Evolutionary conservation across 1,140 invertebrate genomes (phyloP).

Genomic region (Eriosoma lanigerum): DNA sequence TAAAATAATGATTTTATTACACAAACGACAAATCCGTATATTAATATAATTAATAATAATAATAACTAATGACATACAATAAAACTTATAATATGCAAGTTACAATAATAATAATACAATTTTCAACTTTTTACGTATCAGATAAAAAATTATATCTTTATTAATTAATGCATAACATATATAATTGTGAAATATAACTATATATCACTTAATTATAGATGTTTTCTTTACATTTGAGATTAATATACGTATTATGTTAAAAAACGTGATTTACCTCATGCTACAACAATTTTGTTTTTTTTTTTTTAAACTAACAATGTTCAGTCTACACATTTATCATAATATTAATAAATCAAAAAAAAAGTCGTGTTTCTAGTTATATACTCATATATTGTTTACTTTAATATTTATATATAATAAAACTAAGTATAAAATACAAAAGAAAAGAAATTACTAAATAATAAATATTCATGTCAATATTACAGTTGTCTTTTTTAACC

Average conservation of each 20-base stretch:
- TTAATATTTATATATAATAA: too few relatives aligned
- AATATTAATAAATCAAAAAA: too few relatives aligned
- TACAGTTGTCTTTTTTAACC: not conserved
- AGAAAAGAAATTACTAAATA: too few relatives aligned
- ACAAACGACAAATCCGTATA: not conserved
- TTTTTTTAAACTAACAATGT: not conserved
- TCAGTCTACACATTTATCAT: too few relatives aligned
- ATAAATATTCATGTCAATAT: not conserved
- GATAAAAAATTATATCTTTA: conserved; percentile 9
- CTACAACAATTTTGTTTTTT: not conserved
- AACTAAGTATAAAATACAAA: too few relatives aligned
- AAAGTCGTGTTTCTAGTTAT: too few relatives aligned
- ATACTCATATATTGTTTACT: too few relatives aligned
- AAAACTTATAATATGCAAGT: too few relatives aligned
- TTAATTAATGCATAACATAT: not conserved
- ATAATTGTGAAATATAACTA: not conserved
- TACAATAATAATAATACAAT: not conserved
- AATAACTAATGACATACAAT: not conserved
- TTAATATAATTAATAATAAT: not conserved
- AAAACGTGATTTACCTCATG: not conserved
- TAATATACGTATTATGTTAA: too few relatives aligned
- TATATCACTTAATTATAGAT: not conserved
- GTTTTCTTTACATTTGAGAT: not conserved
- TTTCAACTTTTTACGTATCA: not conserved
- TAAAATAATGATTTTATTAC: not conserved